phyloP scores from a whole-genome alignment of 2,113 vertebrate species.

The Brachirus orientalis region DNA sequence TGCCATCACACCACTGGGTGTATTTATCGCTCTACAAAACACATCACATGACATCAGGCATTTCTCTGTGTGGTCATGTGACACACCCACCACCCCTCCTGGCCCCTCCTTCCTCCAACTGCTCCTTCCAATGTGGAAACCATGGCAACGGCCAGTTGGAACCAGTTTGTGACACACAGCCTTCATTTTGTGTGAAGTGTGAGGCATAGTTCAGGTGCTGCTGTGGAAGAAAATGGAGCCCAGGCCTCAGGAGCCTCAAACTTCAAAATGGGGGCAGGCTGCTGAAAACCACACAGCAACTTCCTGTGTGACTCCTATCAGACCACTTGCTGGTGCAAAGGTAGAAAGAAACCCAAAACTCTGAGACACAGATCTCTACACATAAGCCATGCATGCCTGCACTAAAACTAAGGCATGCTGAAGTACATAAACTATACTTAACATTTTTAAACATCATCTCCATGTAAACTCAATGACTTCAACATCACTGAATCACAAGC shows the following conservation, averaged over 20 bases:
- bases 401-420: too few relatives aligned
- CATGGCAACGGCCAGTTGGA: slow-evolving; percentile 91
- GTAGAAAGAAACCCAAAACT: slow-evolving; percentile 50
- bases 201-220: slow-evolving; percentile 88
- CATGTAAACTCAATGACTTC: not conserved
- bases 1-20: slow-evolving; percentile 77
- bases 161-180: slow-evolving; percentile 89
- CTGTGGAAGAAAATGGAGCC: slow-evolving; percentile 88
- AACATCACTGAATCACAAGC: too few relatives aligned
- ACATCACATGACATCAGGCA: slow-evolving; percentile 86
- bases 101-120: slow-evolving; percentile 80
- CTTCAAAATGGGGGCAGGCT: slow-evolving; percentile 69
- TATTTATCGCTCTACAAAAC: slow-evolving; percentile 79
- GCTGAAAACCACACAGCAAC: slow-evolving; percentile 55
- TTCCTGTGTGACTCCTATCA: slow-evolving; percentile 78
- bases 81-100: slow-evolving; percentile 74
- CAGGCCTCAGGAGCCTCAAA: slow-evolving; percentile 66
- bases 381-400: slow-evolving; percentile 8
- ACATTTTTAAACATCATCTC: not conserved
- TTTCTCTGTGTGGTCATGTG: slow-evolving; percentile 86
- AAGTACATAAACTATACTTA: too few relatives aligned
- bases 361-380: slow-evolving; percentile 19
- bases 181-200: slow-evolving; percentile 90
- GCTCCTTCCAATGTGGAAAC: slow-evolving; percentile 87
- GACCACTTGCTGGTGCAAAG: slow-evolving; percentile 47